Base-by-base conservation (phyloP, 2,888 invertebrate species). In the Cantharis lateralis region DNA sequence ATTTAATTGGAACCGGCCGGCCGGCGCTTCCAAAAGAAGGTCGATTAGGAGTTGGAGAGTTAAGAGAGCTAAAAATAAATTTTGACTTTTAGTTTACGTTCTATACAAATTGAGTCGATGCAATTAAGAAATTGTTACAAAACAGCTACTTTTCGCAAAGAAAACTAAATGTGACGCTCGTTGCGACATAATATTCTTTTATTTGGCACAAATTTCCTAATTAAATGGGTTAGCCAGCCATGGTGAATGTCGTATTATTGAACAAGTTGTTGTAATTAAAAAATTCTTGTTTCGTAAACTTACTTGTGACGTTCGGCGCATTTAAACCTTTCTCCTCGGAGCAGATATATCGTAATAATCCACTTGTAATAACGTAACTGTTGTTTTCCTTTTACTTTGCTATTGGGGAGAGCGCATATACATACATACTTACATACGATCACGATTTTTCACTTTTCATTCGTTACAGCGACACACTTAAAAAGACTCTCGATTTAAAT, bases 311-410 rank as follows among this genome's bases (percentile, higher is more conserved):
- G 77, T 66, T 66, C 61, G 64, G 72, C 28, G 62, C 68, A 62
- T 48, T 62, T 68, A 71, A 62, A 69, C 77, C 77, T 77, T 77
- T 77, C 77, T 77, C 77, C 48, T 66, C 13, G 5, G 62, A 73
- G 32, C 11, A 32, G 32, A 3, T 13, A 73, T 77, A 77, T 74
- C 74, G 77, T 77, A 77, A 77, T 74, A 77, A 70, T 64, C 74
- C 77, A 77, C 66, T 74, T 74, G 64, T 16, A 28, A 71, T 73
- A 74, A 77, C 74, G 77, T 77, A 77, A 74, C 71, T 71, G 62
- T 68, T 28, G 70, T 70, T 72, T 74, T 74, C 77, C 77, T 77
- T 77, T 77, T 77, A 77, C 77, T 77, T 74, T 70, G 71, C 26
- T 28, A 28, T 28, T 28, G 26, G 15, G 26, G 74, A 77, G 62